Base-by-base conservation (phyloP, 2,797 vertebrate species). In the Cryptoblepharus egeriae region DNA sequence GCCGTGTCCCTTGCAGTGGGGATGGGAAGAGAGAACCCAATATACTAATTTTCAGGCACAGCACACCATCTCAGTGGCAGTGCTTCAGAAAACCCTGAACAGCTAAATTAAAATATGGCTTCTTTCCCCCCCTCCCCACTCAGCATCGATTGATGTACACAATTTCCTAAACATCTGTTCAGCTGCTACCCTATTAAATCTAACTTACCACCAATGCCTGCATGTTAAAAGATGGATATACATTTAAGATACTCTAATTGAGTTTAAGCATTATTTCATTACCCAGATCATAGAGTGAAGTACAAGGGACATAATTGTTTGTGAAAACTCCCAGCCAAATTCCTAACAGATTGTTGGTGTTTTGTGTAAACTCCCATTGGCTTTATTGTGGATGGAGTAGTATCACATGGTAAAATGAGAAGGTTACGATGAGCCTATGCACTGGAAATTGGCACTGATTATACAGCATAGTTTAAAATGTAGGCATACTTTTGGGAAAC, bases 91-190 rank as follows among this genome's bases (percentile, higher is more conserved):
- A 64, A 74, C 61, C 3, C 22, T 45, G 81, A 84, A 81, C 58
- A 55, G 49, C 80, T 85, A 49, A 85, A 87, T 77, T 28, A 15
- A 85, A 88, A 79, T 28, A 13, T 0, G 42, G 75, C 55, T 79
- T 42, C n/a, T 86, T 83, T 4, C 39, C 30, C 32, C 30, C 9
- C 75, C 24, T 72, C 83, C 24, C 70, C 83, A 84, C 2, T 63
- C 42, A 16, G 49, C 45, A 7, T 70, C 78, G 73, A 82, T 84
- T 83, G 83, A 86, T 65, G 83, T 85, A 65, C 58, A 60, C 76
- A 52, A 73, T 92, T 92, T 90, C 86, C 91, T 82, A 85, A 88
- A 88, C 86, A 92, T 90, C 88, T 86, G 88, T 85, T 90, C 85
- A 71, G 76, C 88, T 28, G n/a, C 80, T 80, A 83, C 83, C 65